These are phyloP conservation scores for Fregetta grallaria DNA, from an alignment of 2,113 vertebrate genomes.

Conservation along the genomic window DNA sequence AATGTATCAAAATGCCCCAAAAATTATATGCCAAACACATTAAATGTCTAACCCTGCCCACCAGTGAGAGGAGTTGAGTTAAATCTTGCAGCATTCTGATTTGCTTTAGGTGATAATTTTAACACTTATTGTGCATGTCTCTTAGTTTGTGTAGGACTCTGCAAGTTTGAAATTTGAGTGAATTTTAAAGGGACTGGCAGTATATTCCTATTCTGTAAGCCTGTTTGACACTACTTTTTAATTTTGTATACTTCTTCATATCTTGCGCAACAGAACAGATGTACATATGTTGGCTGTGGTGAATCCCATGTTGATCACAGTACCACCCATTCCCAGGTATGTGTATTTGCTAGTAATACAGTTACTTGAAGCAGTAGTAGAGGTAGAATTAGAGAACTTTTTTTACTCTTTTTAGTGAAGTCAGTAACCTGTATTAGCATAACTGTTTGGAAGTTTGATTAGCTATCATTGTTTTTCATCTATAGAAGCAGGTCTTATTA, in stretches of 20 bases:
- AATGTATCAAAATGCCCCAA: neutral
- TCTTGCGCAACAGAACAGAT: conserved; percentile 82
- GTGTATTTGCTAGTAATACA: neutral
- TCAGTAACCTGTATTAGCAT: neutral
- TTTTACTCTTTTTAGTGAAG: neutral
- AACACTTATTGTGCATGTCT: neutral
- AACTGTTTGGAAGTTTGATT: neutral
- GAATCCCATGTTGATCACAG: conserved; percentile 97
- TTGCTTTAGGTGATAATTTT: neutral
- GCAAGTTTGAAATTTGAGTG: neutral
- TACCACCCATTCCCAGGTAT: conserved; percentile 96
- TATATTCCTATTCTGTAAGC: neutral
- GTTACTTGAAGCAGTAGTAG: neutral
- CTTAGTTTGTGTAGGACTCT: neutral
- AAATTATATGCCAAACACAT: neutral
- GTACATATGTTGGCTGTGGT: conserved; percentile 94
- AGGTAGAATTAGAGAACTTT: neutral
- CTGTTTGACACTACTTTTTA: neutral
- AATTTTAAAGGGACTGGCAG: neutral
- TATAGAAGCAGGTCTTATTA: neutral
- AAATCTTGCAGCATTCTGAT: conserved; percentile 3
- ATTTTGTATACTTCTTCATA: neutral
- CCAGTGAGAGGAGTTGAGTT: neutral
- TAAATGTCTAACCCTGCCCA: neutral
- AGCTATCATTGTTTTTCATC: neutral